A percentile compares a stretch with the other conserved stretches of the same genome.
phyloP scores from a whole-genome alignment of 2,113 vertebrate species.

The Hydropotes inermis region DNA sequence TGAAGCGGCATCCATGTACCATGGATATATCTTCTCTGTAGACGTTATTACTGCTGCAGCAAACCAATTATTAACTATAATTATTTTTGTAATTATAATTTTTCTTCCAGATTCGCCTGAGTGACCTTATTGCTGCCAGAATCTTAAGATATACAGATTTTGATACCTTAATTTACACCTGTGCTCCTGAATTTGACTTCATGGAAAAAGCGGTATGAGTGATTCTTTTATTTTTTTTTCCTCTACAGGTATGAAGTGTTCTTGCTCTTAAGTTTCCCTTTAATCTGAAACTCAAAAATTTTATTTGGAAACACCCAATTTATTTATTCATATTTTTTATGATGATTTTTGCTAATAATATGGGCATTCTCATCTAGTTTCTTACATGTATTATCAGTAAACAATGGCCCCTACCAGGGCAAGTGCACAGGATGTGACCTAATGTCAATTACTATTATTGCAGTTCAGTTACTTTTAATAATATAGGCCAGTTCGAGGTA shows the following conservation, averaged over 20 bases:
- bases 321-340: neutral
- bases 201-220: slow-evolving; percentile 91
- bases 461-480: neutral
- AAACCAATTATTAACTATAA: neutral
- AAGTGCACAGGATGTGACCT: neutral
- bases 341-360: neutral
- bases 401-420: neutral
- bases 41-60: neutral
- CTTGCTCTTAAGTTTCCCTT: neutral
- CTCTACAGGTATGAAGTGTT: neutral
- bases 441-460: neutral
- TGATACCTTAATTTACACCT: slow-evolving; percentile 95
- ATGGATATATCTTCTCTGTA: neutral
- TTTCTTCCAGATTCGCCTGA: slow-evolving; percentile 91
- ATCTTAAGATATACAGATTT: slow-evolving; percentile 96
- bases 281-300: slow-evolving; percentile 20
- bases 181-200: slow-evolving; percentile 97
- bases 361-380: neutral
- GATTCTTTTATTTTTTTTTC: neutral
- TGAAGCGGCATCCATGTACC: neutral
- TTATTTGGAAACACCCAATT: neutral
- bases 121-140: slow-evolving; percentile 94
- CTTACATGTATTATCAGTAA: neutral
- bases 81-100: slow-evolving; percentile 6
- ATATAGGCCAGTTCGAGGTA: neutral